Base-by-base conservation (phyloP, 30 jellyfish, hydroid and myxozoan genomes). In the Aurelia aurita region DNA sequence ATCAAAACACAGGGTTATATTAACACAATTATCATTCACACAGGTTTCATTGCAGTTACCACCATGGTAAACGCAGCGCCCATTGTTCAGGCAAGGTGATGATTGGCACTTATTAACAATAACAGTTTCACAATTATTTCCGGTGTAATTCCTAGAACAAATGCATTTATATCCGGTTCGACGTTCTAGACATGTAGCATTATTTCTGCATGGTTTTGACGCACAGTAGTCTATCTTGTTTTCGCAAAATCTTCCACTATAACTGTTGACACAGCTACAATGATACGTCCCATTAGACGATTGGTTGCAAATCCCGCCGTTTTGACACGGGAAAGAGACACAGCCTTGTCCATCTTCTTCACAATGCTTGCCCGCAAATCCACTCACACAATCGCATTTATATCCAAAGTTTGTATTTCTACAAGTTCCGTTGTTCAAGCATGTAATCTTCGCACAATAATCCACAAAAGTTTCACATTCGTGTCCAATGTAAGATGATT, bases 301-400 rank as follows among this genome's bases (percentile, higher is more conserved):
- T 28, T 45, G 47, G 14, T 28, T 73, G 89, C 95, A 85, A 7
- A 31, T 65, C 19, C 87, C 93, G 1, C 87, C 87, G 21, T 73
- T 74, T 34, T 12, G 32, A 55, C 95, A 85, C 12, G 95, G 95
- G 51, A 43, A 62, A 35, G 88, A 73, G 79, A 89, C 85, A 74
- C 95, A 85, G 62, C 89, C 95, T 46, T 79, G 84, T 18, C 9
- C 21, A 57, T 85, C 95, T 16, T 27, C 45, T 57, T 85, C 84
- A 29, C 95, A 85, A 16, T 15, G 28, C 20, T 61, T 54, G 16
- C 95, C 95, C 18, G 84, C 55, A 35, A 85, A 85, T 27, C 95
- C 95, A 21, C 16, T 31, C 3, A 55, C 20, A 58, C 95, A 85
- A 11, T 66, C 65, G 57, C 95, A 85, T 21, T 21, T 9, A 22